phyloP scores from a whole-genome alignment of 2,888 invertebrate genomes.

The Tinea trinotella region DNA sequence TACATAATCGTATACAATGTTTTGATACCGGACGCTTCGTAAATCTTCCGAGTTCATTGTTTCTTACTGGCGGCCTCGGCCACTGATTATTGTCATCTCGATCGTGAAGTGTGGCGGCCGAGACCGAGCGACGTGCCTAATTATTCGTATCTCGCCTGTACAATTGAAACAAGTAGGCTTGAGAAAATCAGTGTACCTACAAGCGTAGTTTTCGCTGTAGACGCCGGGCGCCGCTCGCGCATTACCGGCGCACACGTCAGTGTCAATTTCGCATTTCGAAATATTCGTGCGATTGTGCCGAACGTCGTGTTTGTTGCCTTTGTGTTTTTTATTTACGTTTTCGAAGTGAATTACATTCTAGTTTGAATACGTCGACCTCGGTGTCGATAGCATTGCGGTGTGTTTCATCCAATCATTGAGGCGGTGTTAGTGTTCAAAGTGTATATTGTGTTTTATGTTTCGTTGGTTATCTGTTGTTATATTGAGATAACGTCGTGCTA shows the following conservation, averaged over 20 bases:
- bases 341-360: slow-evolving; percentile 35
- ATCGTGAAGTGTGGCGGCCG: slow-evolving; percentile 33
- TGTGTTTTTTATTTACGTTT: slow-evolving; percentile 31
- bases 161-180: neutral
- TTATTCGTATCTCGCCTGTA: neutral
- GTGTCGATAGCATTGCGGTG: slow-evolving; percentile 29
- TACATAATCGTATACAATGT: slow-evolving; percentile 1
- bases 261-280: slow-evolving; percentile 53
- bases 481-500: slow-evolving; percentile 27
- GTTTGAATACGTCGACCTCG: slow-evolving; percentile 48
- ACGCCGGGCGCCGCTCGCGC: slow-evolving; percentile 29
- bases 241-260: slow-evolving; percentile 31
- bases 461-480: slow-evolving; percentile 44
- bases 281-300: slow-evolving; percentile 42
- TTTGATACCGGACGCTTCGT: neutral
- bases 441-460: neutral
- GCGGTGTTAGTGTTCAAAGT: slow-evolving; percentile 39
- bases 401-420: slow-evolving; percentile 29
- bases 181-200: slow-evolving; percentile 24
- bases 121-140: slow-evolving; percentile 23
- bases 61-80: slow-evolving; percentile 15
- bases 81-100: slow-evolving; percentile 30
- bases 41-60: slow-evolving; percentile 11
- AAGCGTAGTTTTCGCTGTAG: slow-evolving; percentile 49
- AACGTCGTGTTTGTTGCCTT: slow-evolving; percentile 30